A percentile compares a stretch with the other conserved stretches of the same genome.
phyloP scores from a whole-genome alignment of 1,140 invertebrate species.

The Prorops nasuta region DNA sequence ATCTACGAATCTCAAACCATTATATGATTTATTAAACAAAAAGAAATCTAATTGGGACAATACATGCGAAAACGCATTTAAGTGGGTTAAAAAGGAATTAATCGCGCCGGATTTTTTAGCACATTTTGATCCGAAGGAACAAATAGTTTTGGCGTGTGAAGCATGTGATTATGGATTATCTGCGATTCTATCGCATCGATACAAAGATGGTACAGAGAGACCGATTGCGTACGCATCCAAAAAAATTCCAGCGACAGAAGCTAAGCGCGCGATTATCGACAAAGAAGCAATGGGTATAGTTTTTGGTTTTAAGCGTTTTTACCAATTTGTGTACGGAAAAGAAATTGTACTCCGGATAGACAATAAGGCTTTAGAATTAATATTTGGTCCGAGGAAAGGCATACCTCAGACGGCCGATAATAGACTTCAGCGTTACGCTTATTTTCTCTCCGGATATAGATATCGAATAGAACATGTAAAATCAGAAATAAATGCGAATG shows the following conservation, averaged over 20 bases:
- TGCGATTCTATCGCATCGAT: conserved; percentile 37
- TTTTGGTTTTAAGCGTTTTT: conserved; percentile 18
- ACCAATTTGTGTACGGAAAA: conserved; percentile 6
- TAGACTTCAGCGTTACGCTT: conserved; percentile 10
- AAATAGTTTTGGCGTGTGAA: conserved; percentile 42
- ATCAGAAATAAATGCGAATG: conserved; percentile 10
- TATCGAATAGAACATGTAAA: conserved; percentile 13
- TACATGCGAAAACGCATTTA: conserved; percentile 17
- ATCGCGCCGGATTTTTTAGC: conserved; percentile 26
- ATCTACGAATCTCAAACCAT: conserved; percentile 9
- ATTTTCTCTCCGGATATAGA: conserved; percentile 12
- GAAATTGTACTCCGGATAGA: conserved; percentile 8
- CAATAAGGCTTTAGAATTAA: conserved; percentile 11
- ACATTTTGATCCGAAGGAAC: conserved; percentile 37
- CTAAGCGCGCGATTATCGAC: conserved; percentile 29
- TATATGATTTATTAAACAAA: conserved; percentile 9
- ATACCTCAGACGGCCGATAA: conserved; percentile 14
- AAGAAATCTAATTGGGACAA: conserved; percentile 6
- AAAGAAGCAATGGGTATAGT: conserved; percentile 42
- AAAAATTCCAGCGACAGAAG: conserved; percentile 35
- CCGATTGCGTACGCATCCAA: conserved; percentile 40
- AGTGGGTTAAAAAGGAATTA: conserved; percentile 24
- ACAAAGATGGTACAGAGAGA: conserved; percentile 29
- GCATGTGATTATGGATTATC: conserved; percentile 43
- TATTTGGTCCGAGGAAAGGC: conserved; percentile 9